Base-by-base conservation (phyloP, 2,113 vertebrate genomes). In the Turdus rufiventris region DNA sequence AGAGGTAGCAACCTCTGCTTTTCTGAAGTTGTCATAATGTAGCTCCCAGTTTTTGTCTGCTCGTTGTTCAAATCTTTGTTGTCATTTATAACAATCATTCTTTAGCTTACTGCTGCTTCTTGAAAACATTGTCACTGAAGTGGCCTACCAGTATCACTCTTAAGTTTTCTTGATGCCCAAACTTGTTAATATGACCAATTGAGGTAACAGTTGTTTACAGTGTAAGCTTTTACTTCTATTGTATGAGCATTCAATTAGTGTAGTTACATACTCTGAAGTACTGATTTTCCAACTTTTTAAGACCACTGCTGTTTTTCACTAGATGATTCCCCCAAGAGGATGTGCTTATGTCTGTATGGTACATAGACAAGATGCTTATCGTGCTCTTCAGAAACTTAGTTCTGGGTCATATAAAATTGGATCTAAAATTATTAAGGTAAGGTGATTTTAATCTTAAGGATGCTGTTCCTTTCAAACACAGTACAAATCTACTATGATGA, bases 261-360 rank as follows among this genome's bases (percentile, higher is more conserved):
- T 71, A 5, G 4, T 78, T 75, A 29, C 0, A 0, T 89, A 23
- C 66, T 67, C 5, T 61, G 51, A 70, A 85, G 18, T 62, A 24
- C 29, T 38, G 34, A 2, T 82, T 73, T 87, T 93, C 29, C 63
- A 60, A 2, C 45, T 62, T 76, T 25, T 57, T 80, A 80, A 93
- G 23, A 88, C 14, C 5, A 5, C 48, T 66, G 14, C 10, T 95
- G 83, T 66, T 90, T 67, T 88, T 47, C 51, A 81, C 18, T 84
- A 99, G 99, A 99, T 99, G 99, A 99, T 99, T 96, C 99, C 99
- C 72, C 99, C 99, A 63, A 98, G 99, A 97, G 99, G 99, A 84
- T 99, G 99, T 98, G 99, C 99, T 34, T 99, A 99, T 66, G 99
- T 99, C 94, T 99, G 99, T 94, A 99, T 99, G 99, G 99, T 99